Percentiles rank a stretch among this genome's conserved stretches.
Conservation (phyloP, 2,113 vertebrate genomes). For the Oreotrochilus melanogaster region DNA sequence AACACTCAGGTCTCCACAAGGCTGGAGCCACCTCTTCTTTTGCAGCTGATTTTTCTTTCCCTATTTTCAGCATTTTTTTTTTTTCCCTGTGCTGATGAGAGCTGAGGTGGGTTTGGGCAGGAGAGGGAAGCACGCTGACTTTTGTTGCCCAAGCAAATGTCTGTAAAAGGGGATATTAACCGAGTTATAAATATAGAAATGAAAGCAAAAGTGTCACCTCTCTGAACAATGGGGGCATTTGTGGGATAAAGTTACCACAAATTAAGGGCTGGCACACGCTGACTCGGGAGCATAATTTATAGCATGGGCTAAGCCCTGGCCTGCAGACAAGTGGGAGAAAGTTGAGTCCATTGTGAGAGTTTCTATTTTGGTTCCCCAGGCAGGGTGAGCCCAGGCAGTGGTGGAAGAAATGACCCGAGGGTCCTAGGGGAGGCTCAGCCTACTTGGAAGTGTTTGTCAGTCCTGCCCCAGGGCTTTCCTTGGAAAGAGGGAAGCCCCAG, state of each 20-base stretch:
- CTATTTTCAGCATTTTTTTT: not conserved
- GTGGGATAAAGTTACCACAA: constrained; percentile 48
- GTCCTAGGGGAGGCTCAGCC: not conserved
- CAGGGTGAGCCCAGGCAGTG: not conserved
- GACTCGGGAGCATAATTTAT: constrained; percentile 40
- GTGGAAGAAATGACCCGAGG: not conserved
- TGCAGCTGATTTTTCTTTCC: not conserved
- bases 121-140: not conserved
- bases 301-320: constrained; percentile 53
- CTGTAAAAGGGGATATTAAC: constrained; percentile 27
- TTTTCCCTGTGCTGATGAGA: not conserved
- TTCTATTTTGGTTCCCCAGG: constrained; percentile 55
- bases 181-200: constrained; percentile 45
- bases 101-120: not conserved
- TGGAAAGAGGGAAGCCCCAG: not conserved
- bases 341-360: constrained; percentile 58
- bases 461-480: not conserved
- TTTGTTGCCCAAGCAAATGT: not conserved
- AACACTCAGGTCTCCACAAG: not conserved
- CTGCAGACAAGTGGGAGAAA: constrained; percentile 74
- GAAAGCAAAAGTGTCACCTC: constrained; percentile 48
- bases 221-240: constrained; percentile 66
- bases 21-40: not conserved
- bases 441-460: not conserved
- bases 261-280: constrained; percentile 48